Evolutionary conservation across 64 coral and sea anemone genomes (phyloP), one percentile per base, ranked within the genome.

Genomic region (Stylophora pistillata): DNA sequence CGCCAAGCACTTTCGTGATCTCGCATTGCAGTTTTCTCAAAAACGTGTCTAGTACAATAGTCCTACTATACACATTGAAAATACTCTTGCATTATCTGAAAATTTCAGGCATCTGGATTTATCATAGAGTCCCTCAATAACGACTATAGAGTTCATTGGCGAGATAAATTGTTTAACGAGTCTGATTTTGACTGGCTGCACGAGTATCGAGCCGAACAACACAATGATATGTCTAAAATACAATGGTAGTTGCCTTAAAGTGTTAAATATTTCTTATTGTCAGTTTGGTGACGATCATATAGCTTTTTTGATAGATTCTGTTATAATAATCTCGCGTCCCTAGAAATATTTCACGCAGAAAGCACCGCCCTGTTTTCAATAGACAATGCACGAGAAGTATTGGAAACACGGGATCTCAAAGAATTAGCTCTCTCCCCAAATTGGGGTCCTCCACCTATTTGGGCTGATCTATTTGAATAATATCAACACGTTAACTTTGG

Each of bases 391-490:
- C 85, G 70, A 87, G 85, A 87, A 87, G 75, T 87, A 87, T 75
- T 87, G 85, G 85, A 87, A 87, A 74, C 85, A 75, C 57, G 72
- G 71, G 71, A 87, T 87, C 85, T 87, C 72, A 87, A 75, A 87
- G 55, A 87, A 87, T 87, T 87, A 87, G 85, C 85, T 87, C 85
- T 87, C 74, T 87, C 85, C 76, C 85, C 85, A 87, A 87, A 87
- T 87, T 87, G 71, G 85, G 71, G 71, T 87, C 85, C 85, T 87
- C 85, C 83, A 72, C 83, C 85, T 74, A 74, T 87, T 86, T 86
- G 83, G 83, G 83, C 83, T 86, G 83, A 87, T 85, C 75, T 87
- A 70, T 87, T 87, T 53, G 53, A 87, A 74, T 70, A 87, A 87
- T 87, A 87, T 87, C 71, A 87, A 74, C 85, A 87, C 85, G 71